A percentile compares a stretch with the other conserved stretches of the same genome.
These are phyloP conservation scores for Himalopsyche japonica DNA, from an alignment of 2,888 invertebrate species.

Conservation along the genomic window DNA sequence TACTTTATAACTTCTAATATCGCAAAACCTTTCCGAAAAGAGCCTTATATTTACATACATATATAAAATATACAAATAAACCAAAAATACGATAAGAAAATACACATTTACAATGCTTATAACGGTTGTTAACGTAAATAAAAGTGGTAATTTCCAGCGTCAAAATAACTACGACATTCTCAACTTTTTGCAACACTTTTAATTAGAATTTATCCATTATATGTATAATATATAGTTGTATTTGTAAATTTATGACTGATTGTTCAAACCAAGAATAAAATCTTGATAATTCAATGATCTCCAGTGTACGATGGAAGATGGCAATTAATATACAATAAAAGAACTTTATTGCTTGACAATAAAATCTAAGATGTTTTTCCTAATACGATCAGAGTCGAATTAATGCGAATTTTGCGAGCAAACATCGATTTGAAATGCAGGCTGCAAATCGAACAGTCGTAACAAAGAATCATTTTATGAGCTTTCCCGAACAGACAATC, in stretches of 20 bases:
- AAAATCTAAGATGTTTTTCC: neutral
- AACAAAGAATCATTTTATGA: conserved; percentile 6
- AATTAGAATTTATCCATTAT: no score
- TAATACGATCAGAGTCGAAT: neutral
- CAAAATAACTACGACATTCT: no score
- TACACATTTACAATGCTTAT: no score
- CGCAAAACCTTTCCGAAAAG: no score
- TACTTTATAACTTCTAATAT: no score
- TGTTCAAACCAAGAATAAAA: neutral
- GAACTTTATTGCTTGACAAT: neutral
- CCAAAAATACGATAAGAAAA: no score
- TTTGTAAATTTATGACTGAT: neutral
- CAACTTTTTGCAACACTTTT: no score
- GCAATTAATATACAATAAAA: neutral
- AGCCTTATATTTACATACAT: no score
- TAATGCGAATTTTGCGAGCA: neutral
- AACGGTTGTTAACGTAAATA: no score
- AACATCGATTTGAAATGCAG: neutral
- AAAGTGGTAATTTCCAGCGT: no score
- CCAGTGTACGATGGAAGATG: neutral
- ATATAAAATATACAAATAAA: no score
- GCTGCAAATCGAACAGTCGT: neutral
- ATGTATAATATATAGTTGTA: no score
- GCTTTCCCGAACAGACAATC: neutral
- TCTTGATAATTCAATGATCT: neutral